Evolutionary conservation across 2,888 invertebrate species (phyloP), one percentile per base, ranked within the genome.

Genomic region (Cancer borealis): DNA sequence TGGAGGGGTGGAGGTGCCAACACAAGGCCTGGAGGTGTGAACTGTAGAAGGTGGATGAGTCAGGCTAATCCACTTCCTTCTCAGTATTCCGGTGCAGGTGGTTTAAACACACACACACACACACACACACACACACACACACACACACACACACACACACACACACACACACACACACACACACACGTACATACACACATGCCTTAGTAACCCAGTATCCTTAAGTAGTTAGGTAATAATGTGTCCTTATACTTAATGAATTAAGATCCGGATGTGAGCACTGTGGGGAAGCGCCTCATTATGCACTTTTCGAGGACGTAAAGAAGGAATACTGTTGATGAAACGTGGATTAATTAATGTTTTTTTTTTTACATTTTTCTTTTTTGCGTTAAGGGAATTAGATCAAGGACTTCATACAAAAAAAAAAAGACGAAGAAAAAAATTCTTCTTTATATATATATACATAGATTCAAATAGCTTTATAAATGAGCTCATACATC

Each of bases 141-240:
- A 66, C 66, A 66, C 66, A 66, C 66, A 66, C 66, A 66, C 66
- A n/a, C n/a, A 66, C 54, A 54, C 54, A 54, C 54, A 54, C 66
- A n/a, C 66, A n/a, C 66, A n/a, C 66, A n/a, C 66, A n/a, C 66
- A n/a, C 66, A n/a, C 66, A n/a, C 66, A n/a, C 66, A n/a, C 66
- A n/a, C n/a, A 6, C 66, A n/a, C 14, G 21, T n/a, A n/a, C n/a
- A 39, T 39, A 39, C 39, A 39, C 39, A 39, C 39, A 39, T 39
- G 39, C 39, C 39, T 5, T 66, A 66, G 8, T 66, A 66, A 66
- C 66, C 66, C n/a, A 21, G 66, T 17, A 66, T 66, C 6, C n/a
- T 1, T n/a, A n/a, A 14, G n/a, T 5, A 21, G 66, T 66, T 6
- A n/a, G 66, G 21, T 6, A 66, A 66, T 66, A 66, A n/a, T 21